Evolutionary conservation across 2,797 vertebrate genomes (phyloP), one percentile per base, ranked within the genome.

Genomic region (Premnoplex brunnescens): DNA sequence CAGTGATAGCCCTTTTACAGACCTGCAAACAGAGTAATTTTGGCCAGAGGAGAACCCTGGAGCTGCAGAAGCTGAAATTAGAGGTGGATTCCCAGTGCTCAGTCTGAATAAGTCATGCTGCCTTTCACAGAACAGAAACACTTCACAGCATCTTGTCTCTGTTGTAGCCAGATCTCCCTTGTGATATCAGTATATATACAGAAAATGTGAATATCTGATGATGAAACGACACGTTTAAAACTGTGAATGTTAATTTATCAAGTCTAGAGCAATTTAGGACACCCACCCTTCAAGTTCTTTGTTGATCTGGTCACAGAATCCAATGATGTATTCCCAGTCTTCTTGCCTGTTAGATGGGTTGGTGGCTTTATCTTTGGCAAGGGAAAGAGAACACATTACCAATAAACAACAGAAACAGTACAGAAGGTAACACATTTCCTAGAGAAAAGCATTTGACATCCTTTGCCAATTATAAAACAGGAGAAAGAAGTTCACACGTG

Each of bases 301-400:
- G 97, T 99, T 99, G 97, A 99, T 98, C 97, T 99, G 99, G 96
- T 99, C 99, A 96, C 99, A 99, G 98, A 99, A 99, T 95, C 99
- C 99, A 12, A 99, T 99, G 59, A 99, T 99, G 82, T 98, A 99
- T 68, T 99, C 99, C 99, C 99, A 99, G 95, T 99, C 99, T 74
- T 99, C 99, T 67, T 99, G 98, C 75, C 98, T 98, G 97, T 99
- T 99, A 85, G 98, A 98, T 20, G 99, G 99, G 95, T 98, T 99
- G 85, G 99, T 99, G 97, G 99, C 99, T 98, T 99, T 99, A 98
- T 99, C 99, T 99, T 96, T 52, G 49, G 74, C 66, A 82, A 96
- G 46, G 85, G 44, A 97, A 76, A 96, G 67, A 97, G 56, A 93
- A 85, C 7, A 44, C 26, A 39, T 94, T 80, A 94, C 9, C 34